Evolutionary conservation across 2,888 invertebrate genomes (phyloP).

Genomic region (Silvanus unidentatus): DNA sequence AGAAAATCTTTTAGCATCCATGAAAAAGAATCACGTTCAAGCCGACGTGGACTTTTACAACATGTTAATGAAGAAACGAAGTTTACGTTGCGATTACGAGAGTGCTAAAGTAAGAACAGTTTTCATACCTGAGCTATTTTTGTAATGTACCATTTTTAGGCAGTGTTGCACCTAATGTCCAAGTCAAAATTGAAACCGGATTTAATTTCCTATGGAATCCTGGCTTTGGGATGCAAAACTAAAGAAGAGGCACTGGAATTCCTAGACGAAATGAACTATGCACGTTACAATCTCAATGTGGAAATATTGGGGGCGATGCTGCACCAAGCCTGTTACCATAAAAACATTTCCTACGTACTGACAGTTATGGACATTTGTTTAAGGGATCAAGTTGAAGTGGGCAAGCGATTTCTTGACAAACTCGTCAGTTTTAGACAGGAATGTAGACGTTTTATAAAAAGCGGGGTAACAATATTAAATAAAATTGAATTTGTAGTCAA

Average conservation of each 20-base stretch:
- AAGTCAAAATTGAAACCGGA: conserved; percentile 56
- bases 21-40: conserved; percentile 55
- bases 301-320: conserved; percentile 72
- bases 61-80: conserved; percentile 75
- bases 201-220: conserved; percentile 78
- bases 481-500: background rate
- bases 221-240: conserved; percentile 72
- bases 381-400: conserved; percentile 57
- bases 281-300: conserved; percentile 64
- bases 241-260: conserved; percentile 59
- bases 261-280: conserved; percentile 62
- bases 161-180: conserved; percentile 54
- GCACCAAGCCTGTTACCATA: conserved; percentile 55
- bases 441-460: conserved; percentile 50
- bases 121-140: no score
- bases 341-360: conserved; percentile 61
- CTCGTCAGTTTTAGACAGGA: conserved; percentile 58
- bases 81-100: conserved; percentile 61
- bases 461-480: conserved; percentile 41
- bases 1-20: conserved; percentile 56
- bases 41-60: conserved; percentile 82
- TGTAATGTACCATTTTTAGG: conserved; percentile 43
- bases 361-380: conserved; percentile 63
- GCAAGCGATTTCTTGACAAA: conserved; percentile 55
- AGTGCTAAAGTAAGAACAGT: conserved; percentile 68